Evolutionary conservation across 2,888 invertebrate genomes (phyloP).

Genomic region (Microctonus hyperodae): DNA sequence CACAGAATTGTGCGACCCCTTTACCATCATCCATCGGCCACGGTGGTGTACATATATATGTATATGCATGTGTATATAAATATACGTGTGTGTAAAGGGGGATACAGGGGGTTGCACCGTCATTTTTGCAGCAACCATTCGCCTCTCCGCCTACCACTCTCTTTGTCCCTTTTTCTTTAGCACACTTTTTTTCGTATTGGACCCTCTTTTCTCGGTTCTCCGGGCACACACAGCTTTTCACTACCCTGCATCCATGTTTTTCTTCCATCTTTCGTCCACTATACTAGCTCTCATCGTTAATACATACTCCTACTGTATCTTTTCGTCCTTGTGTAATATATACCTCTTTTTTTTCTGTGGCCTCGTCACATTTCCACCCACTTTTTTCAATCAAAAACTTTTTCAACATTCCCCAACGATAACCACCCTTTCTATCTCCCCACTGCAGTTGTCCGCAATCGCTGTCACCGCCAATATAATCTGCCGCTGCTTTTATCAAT

Average conservation of each 20-base stretch:
- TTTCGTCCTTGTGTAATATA: neutral
- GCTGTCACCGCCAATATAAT: neutral
- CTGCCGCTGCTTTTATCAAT: constrained; percentile 19
- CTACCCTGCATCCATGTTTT: constrained; percentile 6
- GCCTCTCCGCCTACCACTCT: neutral
- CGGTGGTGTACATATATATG: too few species aligned
- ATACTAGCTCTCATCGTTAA: neutral
- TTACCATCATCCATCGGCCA: constrained; percentile 5
- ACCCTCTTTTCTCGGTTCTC: constrained; percentile 18
- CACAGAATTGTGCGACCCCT: constrained; percentile 27
- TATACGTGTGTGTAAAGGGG: neutral
- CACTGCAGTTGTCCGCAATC: constrained; percentile 1
- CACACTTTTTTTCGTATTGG: neutral
- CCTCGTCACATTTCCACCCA: neutral
- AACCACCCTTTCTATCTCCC: neutral
- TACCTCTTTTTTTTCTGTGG: neutral
- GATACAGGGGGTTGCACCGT: constrained; percentile 15
- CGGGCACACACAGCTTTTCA: neutral
- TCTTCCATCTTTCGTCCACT: constrained; percentile 9
- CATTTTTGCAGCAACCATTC: constrained; percentile 17
- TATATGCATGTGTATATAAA: too few species aligned
- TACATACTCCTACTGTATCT: neutral
- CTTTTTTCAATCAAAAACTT: neutral
- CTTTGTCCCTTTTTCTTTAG: neutral
- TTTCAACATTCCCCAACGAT: too few species aligned